These are phyloP conservation scores for Nixonia krombeini DNA, from an alignment of 1,140 invertebrate genomes.

Conservation along the genomic window DNA sequence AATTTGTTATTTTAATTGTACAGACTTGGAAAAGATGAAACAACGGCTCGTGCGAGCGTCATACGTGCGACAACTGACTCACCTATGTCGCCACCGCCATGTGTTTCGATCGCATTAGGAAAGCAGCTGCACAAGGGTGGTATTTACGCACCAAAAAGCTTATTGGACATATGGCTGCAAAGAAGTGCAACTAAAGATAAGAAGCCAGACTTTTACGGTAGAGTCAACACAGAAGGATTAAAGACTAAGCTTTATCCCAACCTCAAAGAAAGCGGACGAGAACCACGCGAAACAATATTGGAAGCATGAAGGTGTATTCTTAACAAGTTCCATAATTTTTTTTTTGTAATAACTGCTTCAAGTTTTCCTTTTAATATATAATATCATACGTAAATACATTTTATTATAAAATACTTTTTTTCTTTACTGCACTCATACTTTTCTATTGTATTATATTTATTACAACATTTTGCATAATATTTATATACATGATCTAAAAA, in stretches of 20 bases:
- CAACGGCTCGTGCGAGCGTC: constrained; percentile 76
- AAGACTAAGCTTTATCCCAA: constrained; percentile 86
- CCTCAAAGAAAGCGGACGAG: constrained; percentile 72
- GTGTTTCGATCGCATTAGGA: constrained; percentile 59
- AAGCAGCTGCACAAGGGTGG: constrained; percentile 61
- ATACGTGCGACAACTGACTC: constrained; percentile 87
- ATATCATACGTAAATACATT: too few species aligned
- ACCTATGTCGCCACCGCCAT: constrained; percentile 81
- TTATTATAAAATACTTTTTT: too few species aligned
- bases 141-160: constrained; percentile 68
- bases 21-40: constrained; percentile 62
- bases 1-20: not conserved
- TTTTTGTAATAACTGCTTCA: too few species aligned
- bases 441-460: too few species aligned
- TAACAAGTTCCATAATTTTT: too few species aligned
- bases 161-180: constrained; percentile 77
- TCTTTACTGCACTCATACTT: too few species aligned
- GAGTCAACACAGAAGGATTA: constrained; percentile 78
- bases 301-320: constrained; percentile 48
- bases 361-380: too few species aligned
- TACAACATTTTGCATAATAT: too few species aligned
- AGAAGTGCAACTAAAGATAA: constrained; percentile 73
- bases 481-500: too few species aligned
- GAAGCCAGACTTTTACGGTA: constrained; percentile 84
- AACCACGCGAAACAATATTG: constrained; percentile 61